phyloP scores from a whole-genome alignment of 92 coral and sea anemone genomes.

The Zoanthus sansibaricus region DNA sequence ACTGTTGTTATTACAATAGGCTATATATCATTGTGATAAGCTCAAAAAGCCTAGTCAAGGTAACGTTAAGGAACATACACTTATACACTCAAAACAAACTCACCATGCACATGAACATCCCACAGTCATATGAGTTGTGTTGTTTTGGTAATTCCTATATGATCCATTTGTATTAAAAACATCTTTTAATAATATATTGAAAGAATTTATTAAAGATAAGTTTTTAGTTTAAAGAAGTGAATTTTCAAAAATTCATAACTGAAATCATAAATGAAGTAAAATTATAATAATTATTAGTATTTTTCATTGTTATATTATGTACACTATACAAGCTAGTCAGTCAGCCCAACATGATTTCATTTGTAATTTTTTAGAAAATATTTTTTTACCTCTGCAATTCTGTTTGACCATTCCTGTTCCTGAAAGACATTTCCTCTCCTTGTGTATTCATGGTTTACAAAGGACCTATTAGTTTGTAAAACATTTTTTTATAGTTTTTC shows the following conservation, averaged over 20 bases:
- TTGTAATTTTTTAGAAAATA: too few species aligned
- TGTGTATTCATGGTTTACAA: conserved; percentile 37
- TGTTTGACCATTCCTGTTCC: conserved; percentile 35
- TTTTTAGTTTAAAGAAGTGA: not conserved
- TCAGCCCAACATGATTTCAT: not conserved
- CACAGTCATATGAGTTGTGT: conserved; percentile 29
- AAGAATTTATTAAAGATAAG: not conserved
- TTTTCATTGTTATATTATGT: not conserved
- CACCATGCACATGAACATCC: conserved; percentile 36
- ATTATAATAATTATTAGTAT: not conserved
- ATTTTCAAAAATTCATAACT: not conserved
- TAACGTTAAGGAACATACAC: too few species aligned
- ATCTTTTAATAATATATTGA: conserved; percentile 19
- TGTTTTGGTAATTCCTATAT: conserved; percentile 28
- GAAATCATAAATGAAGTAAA: not conserved
- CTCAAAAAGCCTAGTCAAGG: too few species aligned
- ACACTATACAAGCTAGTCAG: not conserved
- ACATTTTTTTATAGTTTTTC: conserved; percentile 24
- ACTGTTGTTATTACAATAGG: too few species aligned
- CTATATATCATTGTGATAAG: too few species aligned
- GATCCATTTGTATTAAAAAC: not conserved
- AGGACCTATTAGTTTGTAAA: conserved; percentile 41
- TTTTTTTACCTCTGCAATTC: conserved; percentile 28
- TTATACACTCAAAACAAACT: not conserved
- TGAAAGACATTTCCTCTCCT: conserved; percentile 39